Evolutionary conservation across 2,797 vertebrate genomes (phyloP).

Genomic region (Molothrus ater): DNA sequence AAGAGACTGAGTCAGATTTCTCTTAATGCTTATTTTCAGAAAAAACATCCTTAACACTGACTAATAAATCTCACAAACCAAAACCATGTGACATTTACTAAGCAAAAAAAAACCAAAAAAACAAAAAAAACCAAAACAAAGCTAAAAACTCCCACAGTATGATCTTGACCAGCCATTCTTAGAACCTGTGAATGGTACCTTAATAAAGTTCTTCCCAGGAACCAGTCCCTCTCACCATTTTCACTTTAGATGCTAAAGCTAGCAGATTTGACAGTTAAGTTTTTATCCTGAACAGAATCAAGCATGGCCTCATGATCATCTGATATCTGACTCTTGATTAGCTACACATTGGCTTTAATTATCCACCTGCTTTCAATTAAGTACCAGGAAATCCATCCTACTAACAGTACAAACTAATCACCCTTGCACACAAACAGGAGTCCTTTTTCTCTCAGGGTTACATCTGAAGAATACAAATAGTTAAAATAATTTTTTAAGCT

Average conservation of each 20-base stretch:
- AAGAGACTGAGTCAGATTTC: not conserved
- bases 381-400: constrained; percentile 53
- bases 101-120: not conserved
- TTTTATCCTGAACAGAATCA: constrained; percentile 31
- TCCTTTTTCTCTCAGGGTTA: not conserved
- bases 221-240: not conserved
- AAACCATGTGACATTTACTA: not conserved
- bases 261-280: not conserved
- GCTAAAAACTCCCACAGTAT: accelerated
- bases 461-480: constrained; percentile 8
- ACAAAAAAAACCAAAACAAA: not conserved
- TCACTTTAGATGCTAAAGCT: not conserved
- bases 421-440: constrained; percentile 5
- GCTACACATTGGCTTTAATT: constrained; percentile 67
- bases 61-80: not conserved
- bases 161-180: not conserved
- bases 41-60: not conserved
- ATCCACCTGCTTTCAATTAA: constrained; percentile 72
- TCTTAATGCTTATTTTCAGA: not conserved
- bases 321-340: constrained; percentile 62
- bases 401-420: constrained; percentile 64
- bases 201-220: not conserved
- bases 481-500: not conserved
- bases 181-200: not conserved
- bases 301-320: constrained; percentile 11